Conservation (phyloP, 1,140 invertebrate species). For the Doryteuthis pealeii region DNA sequence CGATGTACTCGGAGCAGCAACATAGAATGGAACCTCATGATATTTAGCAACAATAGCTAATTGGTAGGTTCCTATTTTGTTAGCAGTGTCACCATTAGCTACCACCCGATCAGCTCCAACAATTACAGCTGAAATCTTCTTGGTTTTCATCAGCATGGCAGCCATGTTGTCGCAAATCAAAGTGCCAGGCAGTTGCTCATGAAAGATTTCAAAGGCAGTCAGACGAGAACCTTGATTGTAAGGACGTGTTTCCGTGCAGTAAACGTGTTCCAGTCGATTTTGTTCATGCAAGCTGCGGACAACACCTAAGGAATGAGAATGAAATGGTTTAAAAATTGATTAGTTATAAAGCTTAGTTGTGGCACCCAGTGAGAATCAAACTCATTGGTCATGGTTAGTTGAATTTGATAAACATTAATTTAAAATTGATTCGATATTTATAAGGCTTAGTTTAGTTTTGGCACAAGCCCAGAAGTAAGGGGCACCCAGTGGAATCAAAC, state of each 20-base stretch:
- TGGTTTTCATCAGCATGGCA: constrained; percentile 79
- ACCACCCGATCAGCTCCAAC: constrained; percentile 69
- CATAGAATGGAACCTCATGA: constrained; percentile 92
- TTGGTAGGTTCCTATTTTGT: constrained; percentile 98
- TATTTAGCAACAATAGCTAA: constrained; percentile 88
- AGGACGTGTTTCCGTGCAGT: constrained; percentile 95
- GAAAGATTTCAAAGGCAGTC: constrained; percentile 92
- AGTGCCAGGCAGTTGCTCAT: constrained; percentile 90
- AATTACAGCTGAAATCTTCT: constrained; percentile 63
- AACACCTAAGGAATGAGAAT: constrained; percentile 67
- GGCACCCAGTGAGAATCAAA: no score
- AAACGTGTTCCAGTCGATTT: constrained; percentile 80
- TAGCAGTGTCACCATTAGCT: constrained; percentile 95
- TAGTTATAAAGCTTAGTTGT: no score
- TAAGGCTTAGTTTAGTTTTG: no score
- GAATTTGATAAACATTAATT: no score
- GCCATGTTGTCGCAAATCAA: constrained; percentile 96
- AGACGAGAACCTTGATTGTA: constrained; percentile 92
- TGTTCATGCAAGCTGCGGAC: constrained; percentile 76
- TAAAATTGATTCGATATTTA: no score
- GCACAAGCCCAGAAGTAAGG: no score
- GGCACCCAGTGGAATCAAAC: no score
- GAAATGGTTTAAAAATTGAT: no score
- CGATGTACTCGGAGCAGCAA: constrained; percentile 90
- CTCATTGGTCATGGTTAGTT: no score